Evolutionary conservation across 2,888 invertebrate genomes (phyloP).

Genomic region (Euclidia mi): DNA sequence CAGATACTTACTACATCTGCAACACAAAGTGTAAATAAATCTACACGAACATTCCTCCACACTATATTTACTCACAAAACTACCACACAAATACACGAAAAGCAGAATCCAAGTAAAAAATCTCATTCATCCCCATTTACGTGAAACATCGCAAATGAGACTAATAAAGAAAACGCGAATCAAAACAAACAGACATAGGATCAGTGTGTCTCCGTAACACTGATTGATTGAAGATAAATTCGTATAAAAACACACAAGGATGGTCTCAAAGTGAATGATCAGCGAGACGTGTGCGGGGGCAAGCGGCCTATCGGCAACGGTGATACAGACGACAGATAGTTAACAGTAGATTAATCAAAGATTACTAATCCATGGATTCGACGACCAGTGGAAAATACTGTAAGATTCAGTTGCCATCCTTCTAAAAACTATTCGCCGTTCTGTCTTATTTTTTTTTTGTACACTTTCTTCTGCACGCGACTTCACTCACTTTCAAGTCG

Average conservation of each 20-base stretch:
- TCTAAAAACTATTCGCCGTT: too few species aligned
- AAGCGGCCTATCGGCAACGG: constrained; percentile 36
- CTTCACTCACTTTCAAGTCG: too few species aligned
- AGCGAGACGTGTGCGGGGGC: constrained; percentile 50
- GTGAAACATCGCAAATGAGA: constrained; percentile 32
- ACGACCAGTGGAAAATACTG: background rate
- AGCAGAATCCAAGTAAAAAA: background rate
- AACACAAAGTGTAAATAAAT: too few species aligned
- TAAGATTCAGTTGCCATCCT: too few species aligned
- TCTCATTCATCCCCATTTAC: constrained; percentile 31
- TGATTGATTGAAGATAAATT: constrained; percentile 64
- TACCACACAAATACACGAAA: background rate
- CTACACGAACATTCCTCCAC: too few species aligned
- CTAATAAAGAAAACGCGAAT: constrained; percentile 37
- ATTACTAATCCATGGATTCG: background rate
- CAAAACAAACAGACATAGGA: constrained; percentile 30
- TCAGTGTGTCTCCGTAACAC: constrained; percentile 41
- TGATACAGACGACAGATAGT: constrained; percentile 19
- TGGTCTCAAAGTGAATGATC: constrained; percentile 60
- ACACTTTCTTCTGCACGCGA: too few species aligned
- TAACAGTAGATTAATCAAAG: constrained; percentile 29
- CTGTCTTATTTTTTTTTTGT: too few species aligned
- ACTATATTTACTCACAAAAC: background rate
- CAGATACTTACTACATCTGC: too few species aligned
- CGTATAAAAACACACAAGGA: constrained; percentile 51